Conservation (phyloP, 2,797 vertebrate species). For the Momotus momota region DNA sequence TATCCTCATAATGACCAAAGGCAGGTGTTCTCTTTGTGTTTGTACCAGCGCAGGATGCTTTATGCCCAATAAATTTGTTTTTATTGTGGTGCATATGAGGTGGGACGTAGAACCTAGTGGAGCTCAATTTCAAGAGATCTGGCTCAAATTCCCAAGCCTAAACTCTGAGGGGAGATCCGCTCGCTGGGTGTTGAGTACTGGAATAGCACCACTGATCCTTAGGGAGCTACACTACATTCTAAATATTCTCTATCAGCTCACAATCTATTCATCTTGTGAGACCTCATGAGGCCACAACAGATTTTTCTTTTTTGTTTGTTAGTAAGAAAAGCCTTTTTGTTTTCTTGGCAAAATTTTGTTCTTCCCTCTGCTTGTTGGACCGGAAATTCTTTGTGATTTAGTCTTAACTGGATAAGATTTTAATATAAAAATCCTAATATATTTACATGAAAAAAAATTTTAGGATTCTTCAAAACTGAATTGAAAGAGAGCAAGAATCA, state of each 20-base stretch:
- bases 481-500: not conserved
- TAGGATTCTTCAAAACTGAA: not conserved
- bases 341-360: not conserved
- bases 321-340: not conserved
- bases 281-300: not conserved
- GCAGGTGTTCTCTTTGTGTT: not conserved
- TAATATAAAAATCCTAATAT: not conserved
- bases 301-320: not conserved
- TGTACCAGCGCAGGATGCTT: not conserved
- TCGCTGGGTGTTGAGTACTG: not conserved
- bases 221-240: not conserved
- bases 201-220: not conserved
- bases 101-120: not conserved
- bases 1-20: not conserved
- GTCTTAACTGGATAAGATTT: not conserved
- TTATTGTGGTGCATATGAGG: not conserved
- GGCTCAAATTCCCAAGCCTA: not conserved
- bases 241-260: not conserved
- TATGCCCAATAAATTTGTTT: not conserved
- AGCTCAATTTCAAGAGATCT: not conserved
- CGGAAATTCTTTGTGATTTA: not conserved
- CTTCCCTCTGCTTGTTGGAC: not conserved
- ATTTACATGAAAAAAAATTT: not conserved
- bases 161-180: not conserved
- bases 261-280: not conserved